These are phyloP conservation scores for Acanthurus lineatus DNA, from an alignment of 2,797 vertebrate species.

Conservation along the genomic window DNA sequence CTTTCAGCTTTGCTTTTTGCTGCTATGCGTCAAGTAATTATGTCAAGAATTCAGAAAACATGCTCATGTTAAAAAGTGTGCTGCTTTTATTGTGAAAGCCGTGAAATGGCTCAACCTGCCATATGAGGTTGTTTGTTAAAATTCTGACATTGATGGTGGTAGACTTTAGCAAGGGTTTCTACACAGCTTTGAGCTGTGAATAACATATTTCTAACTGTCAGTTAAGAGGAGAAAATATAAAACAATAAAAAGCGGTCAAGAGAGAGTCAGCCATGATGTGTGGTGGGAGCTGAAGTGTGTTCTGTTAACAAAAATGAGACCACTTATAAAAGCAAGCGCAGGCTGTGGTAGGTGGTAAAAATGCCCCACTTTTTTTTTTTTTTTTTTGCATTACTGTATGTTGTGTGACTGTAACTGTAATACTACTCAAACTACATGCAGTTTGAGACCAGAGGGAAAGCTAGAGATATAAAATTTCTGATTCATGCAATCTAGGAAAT, in stretches of 20 bases:
- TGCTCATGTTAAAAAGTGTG: too few species aligned
- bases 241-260: constrained; percentile 57
- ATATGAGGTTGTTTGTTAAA: neutral
- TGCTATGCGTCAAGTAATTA: too few species aligned
- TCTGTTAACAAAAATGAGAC: constrained; percentile 54
- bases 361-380: constrained; percentile 51
- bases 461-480: constrained; percentile 35
- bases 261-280: constrained; percentile 49
- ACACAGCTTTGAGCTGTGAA: neutral
- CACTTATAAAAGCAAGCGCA: constrained; percentile 53
- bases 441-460: constrained; percentile 7
- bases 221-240: constrained; percentile 41
- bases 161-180: neutral
- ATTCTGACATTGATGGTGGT: neutral
- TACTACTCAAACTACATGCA: constrained; percentile 29
- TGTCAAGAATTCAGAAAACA: too few species aligned
- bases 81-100: too few species aligned
- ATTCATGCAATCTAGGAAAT: constrained; percentile 7
- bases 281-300: constrained; percentile 51
- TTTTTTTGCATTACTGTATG: constrained; percentile 33
- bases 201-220: constrained; percentile 37
- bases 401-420: constrained; percentile 15
- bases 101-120: neutral
- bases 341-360: constrained; percentile 57
- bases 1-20: too few species aligned